Evolutionary conservation across 1,140 invertebrate species (phyloP).

Genomic region (Drosophila hydei): DNA sequence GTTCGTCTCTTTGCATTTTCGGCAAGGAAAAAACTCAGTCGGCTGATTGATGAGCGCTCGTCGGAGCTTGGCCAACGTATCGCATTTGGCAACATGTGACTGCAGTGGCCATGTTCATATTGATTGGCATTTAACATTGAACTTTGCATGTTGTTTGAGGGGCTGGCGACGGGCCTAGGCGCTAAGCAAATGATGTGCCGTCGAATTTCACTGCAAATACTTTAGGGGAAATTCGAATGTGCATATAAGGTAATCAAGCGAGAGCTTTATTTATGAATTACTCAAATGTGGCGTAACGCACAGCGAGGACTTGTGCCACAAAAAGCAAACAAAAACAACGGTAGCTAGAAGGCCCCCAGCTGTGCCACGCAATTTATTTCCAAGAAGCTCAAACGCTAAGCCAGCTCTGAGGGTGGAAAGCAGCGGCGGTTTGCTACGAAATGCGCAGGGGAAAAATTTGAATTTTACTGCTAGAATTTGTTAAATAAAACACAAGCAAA

Average conservation of each 20-base stretch:
- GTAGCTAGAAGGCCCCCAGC: constrained; percentile 9
- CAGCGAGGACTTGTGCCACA: constrained; percentile 5
- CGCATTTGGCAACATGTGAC: constrained; percentile 42
- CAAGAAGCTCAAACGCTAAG: constrained; percentile 7
- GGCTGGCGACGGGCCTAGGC: background rate
- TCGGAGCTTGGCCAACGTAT: constrained; percentile 12
- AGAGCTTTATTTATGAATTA: constrained; percentile 35
- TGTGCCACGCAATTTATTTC: constrained; percentile 25
- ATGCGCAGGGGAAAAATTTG: constrained; percentile 56
- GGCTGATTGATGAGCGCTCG: constrained; percentile 65
- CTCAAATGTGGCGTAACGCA: constrained; percentile 24
- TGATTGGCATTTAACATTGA: constrained; percentile 79
- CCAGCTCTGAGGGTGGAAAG: constrained; percentile 10
- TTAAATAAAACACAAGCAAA: constrained; percentile 11
- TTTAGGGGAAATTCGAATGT: constrained; percentile 35
- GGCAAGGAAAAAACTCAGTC: constrained; percentile 30
- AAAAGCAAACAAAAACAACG: background rate
- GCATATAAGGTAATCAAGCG: constrained; percentile 32
- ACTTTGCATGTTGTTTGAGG: constrained; percentile 60
- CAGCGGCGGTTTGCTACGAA: constrained; percentile 3
- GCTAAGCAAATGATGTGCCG: constrained; percentile 7
- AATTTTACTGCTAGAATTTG: constrained; percentile 48
- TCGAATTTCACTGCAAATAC: constrained; percentile 41
- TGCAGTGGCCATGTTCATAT: constrained; percentile 28
- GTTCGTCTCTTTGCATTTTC: constrained; percentile 2